Conservation (phyloP, 2,888 invertebrate genomes). For the Leistus spinibarbis region DNA sequence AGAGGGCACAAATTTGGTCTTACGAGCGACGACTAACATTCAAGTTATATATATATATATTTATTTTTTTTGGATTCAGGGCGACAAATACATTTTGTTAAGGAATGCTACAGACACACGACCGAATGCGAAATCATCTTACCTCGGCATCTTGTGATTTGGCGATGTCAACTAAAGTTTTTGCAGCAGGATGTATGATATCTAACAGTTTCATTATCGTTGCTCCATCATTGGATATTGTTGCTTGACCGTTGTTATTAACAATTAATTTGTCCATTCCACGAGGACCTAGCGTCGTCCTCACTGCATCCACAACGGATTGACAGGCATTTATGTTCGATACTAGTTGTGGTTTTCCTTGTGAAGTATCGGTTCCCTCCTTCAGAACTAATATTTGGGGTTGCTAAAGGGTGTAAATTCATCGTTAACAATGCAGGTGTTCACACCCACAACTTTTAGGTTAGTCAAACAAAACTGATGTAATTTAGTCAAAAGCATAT, state of each 20-base stretch:
- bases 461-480: neutral
- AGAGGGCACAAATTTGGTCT: too few species aligned
- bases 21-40: too few species aligned
- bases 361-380: constrained; percentile 96
- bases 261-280: constrained; percentile 99
- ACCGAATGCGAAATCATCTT: constrained; percentile 53
- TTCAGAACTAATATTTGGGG: constrained; percentile 96
- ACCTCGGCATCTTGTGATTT: constrained; percentile 98
- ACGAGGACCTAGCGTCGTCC: constrained; percentile 96
- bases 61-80: too few species aligned
- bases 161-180: constrained; percentile 97
- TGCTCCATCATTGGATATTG: constrained; percentile 99
- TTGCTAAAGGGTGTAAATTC: constrained; percentile 69
- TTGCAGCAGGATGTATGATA: constrained; percentile 97
- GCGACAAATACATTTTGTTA: too few species aligned
- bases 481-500: neutral
- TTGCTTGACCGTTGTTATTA: constrained; percentile 85
- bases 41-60: too few species aligned
- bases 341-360: constrained; percentile 94
- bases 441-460: constrained; percentile 30
- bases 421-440: constrained; percentile 32
- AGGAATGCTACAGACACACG: too few species aligned
- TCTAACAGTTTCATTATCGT: constrained; percentile 98
- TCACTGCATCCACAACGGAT: constrained; percentile 91
- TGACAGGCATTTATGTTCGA: constrained; percentile 98